These are phyloP conservation scores for Eilema sororculum DNA, from an alignment of 2,888 invertebrate species.

Conservation along the genomic window DNA sequence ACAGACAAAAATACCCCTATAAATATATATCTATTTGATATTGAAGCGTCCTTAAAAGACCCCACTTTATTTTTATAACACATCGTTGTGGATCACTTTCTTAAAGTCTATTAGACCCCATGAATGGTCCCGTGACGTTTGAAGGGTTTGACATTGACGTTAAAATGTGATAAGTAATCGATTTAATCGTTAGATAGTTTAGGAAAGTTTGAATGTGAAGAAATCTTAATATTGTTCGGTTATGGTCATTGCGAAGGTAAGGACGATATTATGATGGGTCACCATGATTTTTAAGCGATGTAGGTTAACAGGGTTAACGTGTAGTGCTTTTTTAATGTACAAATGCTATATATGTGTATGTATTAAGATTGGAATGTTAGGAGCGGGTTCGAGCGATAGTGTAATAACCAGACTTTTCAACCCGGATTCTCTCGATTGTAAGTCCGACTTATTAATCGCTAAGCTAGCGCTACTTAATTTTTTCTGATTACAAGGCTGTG, in stretches of 20 bases:
- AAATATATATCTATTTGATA: constrained; percentile 54
- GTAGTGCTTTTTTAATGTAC: background rate
- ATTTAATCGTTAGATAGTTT: constrained; percentile 26
- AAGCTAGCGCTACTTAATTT: too few species aligned
- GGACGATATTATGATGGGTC: background rate
- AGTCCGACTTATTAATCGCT: too few species aligned
- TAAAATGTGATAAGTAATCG: constrained; percentile 43
- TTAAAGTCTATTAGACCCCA: constrained; percentile 34
- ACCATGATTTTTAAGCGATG: background rate
- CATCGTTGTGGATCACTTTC: constrained; percentile 52
- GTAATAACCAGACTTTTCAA: too few species aligned
- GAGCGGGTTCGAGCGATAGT: too few species aligned
- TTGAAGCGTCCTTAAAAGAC: constrained; percentile 55
- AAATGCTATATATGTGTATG: too few species aligned
- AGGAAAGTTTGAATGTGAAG: constrained; percentile 5
- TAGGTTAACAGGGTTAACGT: background rate
- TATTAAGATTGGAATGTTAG: too few species aligned
- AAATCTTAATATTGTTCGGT: constrained; percentile 27
- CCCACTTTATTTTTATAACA: constrained; percentile 59
- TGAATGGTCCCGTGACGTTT: constrained; percentile 39
- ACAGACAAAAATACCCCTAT: constrained; percentile 10
- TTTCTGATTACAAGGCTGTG: too few species aligned
- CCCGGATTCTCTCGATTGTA: too few species aligned
- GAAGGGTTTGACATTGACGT: too few species aligned
- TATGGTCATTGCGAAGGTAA: constrained; percentile 19